phyloP scores from a whole-genome alignment of 2,888 invertebrate genomes.

The Drosophila falleni region DNA sequence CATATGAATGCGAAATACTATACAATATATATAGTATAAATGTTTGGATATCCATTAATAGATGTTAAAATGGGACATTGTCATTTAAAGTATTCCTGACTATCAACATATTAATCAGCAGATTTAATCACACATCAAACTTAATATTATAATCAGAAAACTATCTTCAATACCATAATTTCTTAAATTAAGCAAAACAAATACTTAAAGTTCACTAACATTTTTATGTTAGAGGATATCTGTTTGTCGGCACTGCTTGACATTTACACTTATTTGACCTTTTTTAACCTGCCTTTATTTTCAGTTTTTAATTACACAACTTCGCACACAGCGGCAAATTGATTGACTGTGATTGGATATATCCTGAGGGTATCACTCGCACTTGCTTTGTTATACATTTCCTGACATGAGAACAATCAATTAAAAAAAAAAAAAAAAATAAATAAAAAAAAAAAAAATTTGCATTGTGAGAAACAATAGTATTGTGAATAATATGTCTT shows the following conservation, averaged over 20 bases:
- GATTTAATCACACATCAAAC: background rate
- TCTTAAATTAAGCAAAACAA: background rate
- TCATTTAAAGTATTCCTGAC: background rate
- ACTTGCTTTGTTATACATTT: constrained; percentile 14
- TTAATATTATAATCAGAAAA: background rate
- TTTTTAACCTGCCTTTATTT: constrained; percentile 5
- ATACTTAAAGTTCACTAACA: background rate
- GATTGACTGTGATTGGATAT: constrained; percentile 67
- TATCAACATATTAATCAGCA: background rate
- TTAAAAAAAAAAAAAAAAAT: background rate
- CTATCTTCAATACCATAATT: background rate
- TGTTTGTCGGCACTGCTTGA: background rate
- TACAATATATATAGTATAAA: background rate
- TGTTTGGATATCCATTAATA: constrained; percentile 6
- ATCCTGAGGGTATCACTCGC: constrained; percentile 39
- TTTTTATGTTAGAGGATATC: constrained; percentile 6
- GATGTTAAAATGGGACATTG: background rate
- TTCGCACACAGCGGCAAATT: constrained; percentile 55
- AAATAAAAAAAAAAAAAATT: background rate
- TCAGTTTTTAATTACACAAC: constrained; percentile 65
- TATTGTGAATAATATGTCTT: background rate
- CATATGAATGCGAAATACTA: background rate
- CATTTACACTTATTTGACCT: background rate
- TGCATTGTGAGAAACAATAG: too few species aligned
- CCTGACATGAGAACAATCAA: background rate